Percentiles rank a stretch among this genome's conserved stretches.
phyloP scores from a whole-genome alignment of 2,113 vertebrate species.

The Pungitius pungitius region DNA sequence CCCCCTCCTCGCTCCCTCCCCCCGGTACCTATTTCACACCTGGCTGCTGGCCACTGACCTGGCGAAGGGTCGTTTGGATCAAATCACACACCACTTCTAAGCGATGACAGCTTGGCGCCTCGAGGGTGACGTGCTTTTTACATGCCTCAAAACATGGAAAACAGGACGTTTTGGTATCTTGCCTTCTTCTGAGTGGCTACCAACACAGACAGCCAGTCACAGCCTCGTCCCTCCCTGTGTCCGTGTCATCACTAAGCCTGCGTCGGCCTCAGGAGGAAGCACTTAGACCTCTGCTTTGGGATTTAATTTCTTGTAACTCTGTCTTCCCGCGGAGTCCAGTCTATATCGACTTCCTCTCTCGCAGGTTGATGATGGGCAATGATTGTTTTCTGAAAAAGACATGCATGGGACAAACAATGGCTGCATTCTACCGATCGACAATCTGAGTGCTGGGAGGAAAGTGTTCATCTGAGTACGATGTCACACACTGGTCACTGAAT shows the following conservation, averaged over 20 bases:
- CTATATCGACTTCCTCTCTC: slow-evolving; percentile 41
- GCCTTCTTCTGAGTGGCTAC: neutral
- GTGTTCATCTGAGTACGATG: slow-evolving; percentile 1
- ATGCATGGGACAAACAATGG: slow-evolving; percentile 44
- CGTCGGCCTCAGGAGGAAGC: neutral
- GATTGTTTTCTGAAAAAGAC: slow-evolving; percentile 55
- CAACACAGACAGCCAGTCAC: neutral
- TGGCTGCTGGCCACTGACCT: slow-evolving; percentile 29
- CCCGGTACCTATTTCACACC: slow-evolving; percentile 38
- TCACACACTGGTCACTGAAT: neutral
- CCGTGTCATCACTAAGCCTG: slow-evolving; percentile 5
- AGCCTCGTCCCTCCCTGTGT: neutral
- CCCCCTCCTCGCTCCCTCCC: neutral
- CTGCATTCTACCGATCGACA: slow-evolving; percentile 27
- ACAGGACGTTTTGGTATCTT: neutral
- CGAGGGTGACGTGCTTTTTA: neutral
- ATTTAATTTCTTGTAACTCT: slow-evolving; percentile 18
- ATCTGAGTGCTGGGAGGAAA: slow-evolving; percentile 8
- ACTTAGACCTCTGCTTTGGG: slow-evolving; percentile 10
- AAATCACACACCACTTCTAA: neutral
- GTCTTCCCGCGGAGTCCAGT: slow-evolving; percentile 6
- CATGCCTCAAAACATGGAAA: neutral
- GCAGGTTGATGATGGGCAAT: slow-evolving; percentile 13
- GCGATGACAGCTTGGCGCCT: slow-evolving; percentile 9
- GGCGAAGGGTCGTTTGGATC: neutral